Evolutionary conservation across 2,888 invertebrate genomes (phyloP).

Genomic region (Ceratothoa steindachneri): DNA sequence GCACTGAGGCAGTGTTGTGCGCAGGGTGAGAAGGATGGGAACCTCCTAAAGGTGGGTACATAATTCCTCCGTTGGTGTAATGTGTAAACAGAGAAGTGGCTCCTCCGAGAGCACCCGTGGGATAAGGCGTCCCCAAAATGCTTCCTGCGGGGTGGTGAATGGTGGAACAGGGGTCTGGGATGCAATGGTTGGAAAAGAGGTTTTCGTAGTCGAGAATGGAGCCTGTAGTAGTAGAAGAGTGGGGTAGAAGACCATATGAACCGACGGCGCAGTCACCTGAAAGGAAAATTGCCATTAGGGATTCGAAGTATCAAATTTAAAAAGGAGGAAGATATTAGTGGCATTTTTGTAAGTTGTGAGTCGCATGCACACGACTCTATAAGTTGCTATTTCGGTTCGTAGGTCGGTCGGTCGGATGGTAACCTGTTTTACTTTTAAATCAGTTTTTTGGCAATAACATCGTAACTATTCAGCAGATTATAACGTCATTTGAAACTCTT

Average conservation of each 20-base stretch:
- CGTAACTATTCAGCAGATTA: no score
- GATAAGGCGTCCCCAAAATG: background rate
- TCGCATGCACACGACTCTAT: no score
- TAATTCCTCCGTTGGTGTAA: background rate
- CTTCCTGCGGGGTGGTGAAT: background rate
- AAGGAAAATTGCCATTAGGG: no score
- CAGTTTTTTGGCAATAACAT: no score
- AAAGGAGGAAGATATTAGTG: no score
- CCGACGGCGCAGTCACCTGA: background rate
- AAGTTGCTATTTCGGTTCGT: no score
- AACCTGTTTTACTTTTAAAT: no score
- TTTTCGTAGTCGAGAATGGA: background rate
- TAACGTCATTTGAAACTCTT: no score
- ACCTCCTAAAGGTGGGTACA: background rate
- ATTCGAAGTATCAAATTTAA: no score
- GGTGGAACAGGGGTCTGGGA: background rate
- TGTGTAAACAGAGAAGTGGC: background rate
- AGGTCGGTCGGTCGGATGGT: no score
- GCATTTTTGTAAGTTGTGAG: no score
- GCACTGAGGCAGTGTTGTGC: conserved; percentile 21
- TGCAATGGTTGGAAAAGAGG: background rate
- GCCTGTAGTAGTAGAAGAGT: background rate
- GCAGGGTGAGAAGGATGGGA: background rate
- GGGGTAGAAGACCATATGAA: background rate
- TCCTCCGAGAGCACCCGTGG: background rate